Evolutionary conservation across 92 coral and sea anemone genomes (phyloP).

Genomic region (Zoanthus gigantus): DNA sequence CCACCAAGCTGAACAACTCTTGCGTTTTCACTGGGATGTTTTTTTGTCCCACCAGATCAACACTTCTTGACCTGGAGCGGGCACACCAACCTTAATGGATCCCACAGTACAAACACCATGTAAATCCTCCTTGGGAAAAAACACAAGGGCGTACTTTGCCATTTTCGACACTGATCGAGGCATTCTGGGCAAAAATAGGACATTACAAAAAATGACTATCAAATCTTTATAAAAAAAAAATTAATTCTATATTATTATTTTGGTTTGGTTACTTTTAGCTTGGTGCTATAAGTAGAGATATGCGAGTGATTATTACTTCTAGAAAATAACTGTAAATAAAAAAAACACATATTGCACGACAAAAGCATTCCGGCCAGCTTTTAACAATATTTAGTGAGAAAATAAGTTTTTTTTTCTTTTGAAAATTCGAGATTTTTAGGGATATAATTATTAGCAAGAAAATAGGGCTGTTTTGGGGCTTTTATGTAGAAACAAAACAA

Average conservation of each 20-base stretch:
- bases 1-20: background rate
- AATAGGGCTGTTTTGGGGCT: too few relatives aligned
- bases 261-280: background rate
- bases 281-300: background rate
- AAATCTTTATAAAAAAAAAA: background rate
- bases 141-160: background rate
- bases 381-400: too few relatives aligned
- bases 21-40: background rate
- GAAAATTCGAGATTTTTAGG: too few relatives aligned
- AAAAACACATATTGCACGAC: background rate
- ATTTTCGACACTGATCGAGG: background rate
- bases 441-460: too few relatives aligned
- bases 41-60: background rate
- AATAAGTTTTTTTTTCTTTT: too few relatives aligned
- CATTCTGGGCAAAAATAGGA: slow-evolving; percentile 1
- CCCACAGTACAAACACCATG: background rate
- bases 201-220: background rate
- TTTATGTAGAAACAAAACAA: too few relatives aligned
- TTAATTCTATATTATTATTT: background rate
- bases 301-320: background rate
- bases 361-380: background rate
- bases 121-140: background rate
- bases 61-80: background rate
- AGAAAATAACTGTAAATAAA: background rate
- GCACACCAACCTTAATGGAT: background rate